These are phyloP conservation scores for Epinephelus fuscoguttatus DNA, from an alignment of 2,113 vertebrate species.

Conservation along the genomic window DNA sequence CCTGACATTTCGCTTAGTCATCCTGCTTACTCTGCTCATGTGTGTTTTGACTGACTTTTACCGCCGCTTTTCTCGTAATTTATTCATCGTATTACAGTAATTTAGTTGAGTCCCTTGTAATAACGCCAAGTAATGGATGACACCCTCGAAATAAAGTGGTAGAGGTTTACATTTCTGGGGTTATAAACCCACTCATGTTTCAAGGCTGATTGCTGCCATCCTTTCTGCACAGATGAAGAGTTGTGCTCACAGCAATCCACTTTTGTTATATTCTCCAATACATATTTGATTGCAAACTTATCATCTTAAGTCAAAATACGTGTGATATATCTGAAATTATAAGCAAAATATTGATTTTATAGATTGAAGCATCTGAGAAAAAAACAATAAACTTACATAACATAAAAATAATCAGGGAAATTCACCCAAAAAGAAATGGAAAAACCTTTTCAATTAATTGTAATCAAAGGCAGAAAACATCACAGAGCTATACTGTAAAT, in stretches of 20 bases:
- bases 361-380: too few relatives aligned
- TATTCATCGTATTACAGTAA: neutral
- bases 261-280: neutral
- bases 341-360: too few relatives aligned
- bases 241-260: neutral
- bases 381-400: too few relatives aligned
- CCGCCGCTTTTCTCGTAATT: neutral
- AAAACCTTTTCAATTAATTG: too few relatives aligned
- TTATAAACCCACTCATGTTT: neutral
- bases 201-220: neutral
- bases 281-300: neutral
- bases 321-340: too few relatives aligned
- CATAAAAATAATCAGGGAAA: too few relatives aligned
- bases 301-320: too few relatives aligned
- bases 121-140: neutral
- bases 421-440: too few relatives aligned
- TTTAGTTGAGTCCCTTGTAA: conserved; percentile 1
- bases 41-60: neutral
- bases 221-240: neutral
- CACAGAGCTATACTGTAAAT: too few relatives aligned
- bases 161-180: neutral
- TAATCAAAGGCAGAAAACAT: too few relatives aligned
- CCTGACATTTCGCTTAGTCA: neutral
- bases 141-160: neutral
- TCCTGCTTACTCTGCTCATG: neutral